Evolutionary conservation across 2,113 vertebrate genomes (phyloP).

Genomic region (Pionites leucogaster): DNA sequence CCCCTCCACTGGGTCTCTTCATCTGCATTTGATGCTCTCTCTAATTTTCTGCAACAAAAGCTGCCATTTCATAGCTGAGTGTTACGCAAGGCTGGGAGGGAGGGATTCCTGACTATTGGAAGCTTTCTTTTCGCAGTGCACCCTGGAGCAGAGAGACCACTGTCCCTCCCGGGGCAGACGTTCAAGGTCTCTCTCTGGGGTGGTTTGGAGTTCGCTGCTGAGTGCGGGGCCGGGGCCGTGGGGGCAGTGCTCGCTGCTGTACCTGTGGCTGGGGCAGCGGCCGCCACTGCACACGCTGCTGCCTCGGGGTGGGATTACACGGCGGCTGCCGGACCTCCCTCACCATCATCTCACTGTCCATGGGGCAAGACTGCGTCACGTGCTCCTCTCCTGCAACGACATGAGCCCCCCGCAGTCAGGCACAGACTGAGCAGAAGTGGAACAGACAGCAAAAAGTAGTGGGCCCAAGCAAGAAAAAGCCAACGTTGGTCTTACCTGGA

Average conservation of each 20-base stretch:
- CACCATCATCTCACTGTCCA: fast-evolving
- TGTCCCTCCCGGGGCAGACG: fast-evolving
- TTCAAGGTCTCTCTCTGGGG: neutral
- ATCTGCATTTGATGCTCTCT: neutral
- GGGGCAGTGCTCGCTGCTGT: neutral
- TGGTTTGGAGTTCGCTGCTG: neutral
- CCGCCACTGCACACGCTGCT: neutral
- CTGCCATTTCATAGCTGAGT: neutral
- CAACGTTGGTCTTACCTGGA: neutral
- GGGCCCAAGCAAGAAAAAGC: neutral
- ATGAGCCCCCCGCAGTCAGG: neutral
- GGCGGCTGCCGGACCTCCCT: neutral
- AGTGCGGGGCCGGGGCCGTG: neutral
- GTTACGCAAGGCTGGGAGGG: neutral
- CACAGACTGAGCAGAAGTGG: fast-evolving
- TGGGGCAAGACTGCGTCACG: fast-evolving
- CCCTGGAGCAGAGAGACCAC: neutral
- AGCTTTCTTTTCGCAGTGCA: neutral
- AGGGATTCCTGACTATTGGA: neutral
- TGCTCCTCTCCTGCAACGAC: slow-evolving; percentile 1
- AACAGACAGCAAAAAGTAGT: neutral
- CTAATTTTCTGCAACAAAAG: neutral
- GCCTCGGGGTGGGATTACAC: neutral
- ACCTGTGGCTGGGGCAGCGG: neutral
- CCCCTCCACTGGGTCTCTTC: neutral